Evolutionary conservation across 2,888 invertebrate species (phyloP), one percentile per base, ranked within the genome.

Genomic region (Idaea aversata): DNA sequence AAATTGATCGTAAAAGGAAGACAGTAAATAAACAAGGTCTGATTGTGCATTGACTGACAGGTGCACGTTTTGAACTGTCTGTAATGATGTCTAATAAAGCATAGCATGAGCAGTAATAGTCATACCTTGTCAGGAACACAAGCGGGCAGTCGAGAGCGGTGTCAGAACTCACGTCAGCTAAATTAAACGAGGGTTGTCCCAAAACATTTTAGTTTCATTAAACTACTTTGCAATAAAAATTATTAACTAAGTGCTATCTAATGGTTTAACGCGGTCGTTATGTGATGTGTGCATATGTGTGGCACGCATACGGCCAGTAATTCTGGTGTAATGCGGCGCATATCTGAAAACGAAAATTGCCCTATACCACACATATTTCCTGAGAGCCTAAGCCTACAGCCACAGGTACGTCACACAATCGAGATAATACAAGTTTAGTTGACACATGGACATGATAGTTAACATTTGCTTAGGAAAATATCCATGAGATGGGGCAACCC

Each of bases 401-500:
- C 86, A 88, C 86, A 82, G 83, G 82, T 76, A 83, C 76, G 79
- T 91, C 91, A 91, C 88, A 91, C 91, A 92, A 83, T 87, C 82
- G 88, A 84, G 90, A 88, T 25, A n/a, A 25, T 84, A 83, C 86
- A 89, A 88, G 86, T 90, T 90, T 83, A 88, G 87, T 89, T 82
- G 86, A 87, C 85, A 92, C 91, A 88, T 90, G 92, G 89, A 91
- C 91, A 88, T 88, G 90, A 91, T 88, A 91, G 90, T 91, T 89
- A 88, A 91, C 87, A 88, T 84, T 82, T 84, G 84, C 83, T 16
- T 77, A 85, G 83, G 88, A 90, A 90, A 88, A 91, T 90, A 90
- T 91, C 90, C 90, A 93, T 93, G 93, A 93, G 85, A 93, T 93
- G 93, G 93, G 93, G 93, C 93, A 93, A 93, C 93, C 93, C 93